A percentile compares a stretch with the other conserved stretches of the same genome.
These are phyloP conservation scores for Aotus griseimembra DNA, from an alignment of 2,797 vertebrate species.

Conservation along the genomic window DNA sequence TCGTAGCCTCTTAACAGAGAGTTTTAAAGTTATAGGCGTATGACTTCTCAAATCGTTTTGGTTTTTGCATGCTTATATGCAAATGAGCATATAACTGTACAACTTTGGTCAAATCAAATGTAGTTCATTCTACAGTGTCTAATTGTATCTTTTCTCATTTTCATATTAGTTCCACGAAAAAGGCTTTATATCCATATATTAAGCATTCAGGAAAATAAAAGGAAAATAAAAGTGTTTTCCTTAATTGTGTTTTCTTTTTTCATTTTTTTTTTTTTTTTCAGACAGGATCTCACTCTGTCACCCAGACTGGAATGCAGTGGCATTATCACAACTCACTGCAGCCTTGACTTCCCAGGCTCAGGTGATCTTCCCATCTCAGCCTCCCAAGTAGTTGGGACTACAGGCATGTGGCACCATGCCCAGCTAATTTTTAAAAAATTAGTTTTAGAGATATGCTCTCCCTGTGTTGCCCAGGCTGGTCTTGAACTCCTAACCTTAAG, in stretches of 20 bases:
- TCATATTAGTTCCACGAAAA: background rate
- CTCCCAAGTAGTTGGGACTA: too few relatives aligned
- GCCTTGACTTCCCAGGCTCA: too few relatives aligned
- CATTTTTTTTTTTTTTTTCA: too few relatives aligned
- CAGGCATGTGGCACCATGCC: too few relatives aligned
- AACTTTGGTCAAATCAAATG: background rate
- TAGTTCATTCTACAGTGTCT: conserved; percentile 16
- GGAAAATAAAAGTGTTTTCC: background rate
- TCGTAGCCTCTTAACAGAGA: background rate
- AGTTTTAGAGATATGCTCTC: too few relatives aligned
- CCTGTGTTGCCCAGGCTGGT: too few relatives aligned
- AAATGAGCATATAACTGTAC: background rate
- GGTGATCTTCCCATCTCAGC: too few relatives aligned
- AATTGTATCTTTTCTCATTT: background rate
- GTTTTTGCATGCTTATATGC: background rate
- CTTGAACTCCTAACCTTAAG: too few relatives aligned
- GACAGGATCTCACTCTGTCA: too few relatives aligned
- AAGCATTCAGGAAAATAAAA: background rate
- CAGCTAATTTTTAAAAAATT: too few relatives aligned
- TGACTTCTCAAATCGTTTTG: conserved; percentile 13
- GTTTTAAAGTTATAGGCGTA: background rate
- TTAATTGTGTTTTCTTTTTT: background rate
- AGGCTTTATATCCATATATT: background rate
- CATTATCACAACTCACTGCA: too few relatives aligned
- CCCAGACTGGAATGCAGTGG: too few relatives aligned